Conservation (phyloP, 1,140 invertebrate genomes). For the Achroia grisella region DNA sequence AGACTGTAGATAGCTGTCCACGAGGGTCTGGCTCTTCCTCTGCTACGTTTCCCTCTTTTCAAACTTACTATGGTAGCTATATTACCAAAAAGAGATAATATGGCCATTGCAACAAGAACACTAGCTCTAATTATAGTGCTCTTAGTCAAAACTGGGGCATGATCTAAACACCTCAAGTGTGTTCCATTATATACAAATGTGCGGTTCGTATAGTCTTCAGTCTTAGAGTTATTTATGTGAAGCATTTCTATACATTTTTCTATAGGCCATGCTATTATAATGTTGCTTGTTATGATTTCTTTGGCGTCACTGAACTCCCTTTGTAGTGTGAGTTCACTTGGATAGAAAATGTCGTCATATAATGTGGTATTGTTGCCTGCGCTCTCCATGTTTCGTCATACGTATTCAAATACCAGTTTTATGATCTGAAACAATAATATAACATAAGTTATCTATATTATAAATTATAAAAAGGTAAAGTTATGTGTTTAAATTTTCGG, state of each 20-base stretch:
- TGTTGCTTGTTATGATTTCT: constrained; percentile 5
- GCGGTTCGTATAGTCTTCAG: constrained; percentile 27
- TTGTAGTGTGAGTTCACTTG: constrained; percentile 25
- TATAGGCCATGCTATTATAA: constrained; percentile 36
- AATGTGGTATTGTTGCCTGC: constrained; percentile 62
- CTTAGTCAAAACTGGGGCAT: constrained; percentile 77
- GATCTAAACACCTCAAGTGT: constrained; percentile 69
- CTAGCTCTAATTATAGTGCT: constrained; percentile 76
- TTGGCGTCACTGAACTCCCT: constrained; percentile 21
- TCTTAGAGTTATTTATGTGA: constrained; percentile 31
- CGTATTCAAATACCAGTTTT: constrained; percentile 10
- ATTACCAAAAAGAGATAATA: constrained; percentile 84
- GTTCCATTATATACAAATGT: constrained; percentile 53
- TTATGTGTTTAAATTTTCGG: too few relatives aligned
- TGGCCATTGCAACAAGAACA: constrained; percentile 79
- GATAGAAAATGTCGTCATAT: constrained; percentile 37
- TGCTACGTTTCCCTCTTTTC: constrained; percentile 72
- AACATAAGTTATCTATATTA: not conserved
- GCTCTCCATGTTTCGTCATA: constrained; percentile 59
- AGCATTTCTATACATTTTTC: constrained; percentile 43
- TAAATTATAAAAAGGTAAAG: not conserved
- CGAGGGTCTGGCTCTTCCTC: constrained; percentile 73
- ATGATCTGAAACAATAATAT: not conserved
- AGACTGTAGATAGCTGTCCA: constrained; percentile 84
- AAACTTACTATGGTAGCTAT: constrained; percentile 84